phyloP scores from a whole-genome alignment of 1,140 invertebrate species.

The Physella acuta region DNA sequence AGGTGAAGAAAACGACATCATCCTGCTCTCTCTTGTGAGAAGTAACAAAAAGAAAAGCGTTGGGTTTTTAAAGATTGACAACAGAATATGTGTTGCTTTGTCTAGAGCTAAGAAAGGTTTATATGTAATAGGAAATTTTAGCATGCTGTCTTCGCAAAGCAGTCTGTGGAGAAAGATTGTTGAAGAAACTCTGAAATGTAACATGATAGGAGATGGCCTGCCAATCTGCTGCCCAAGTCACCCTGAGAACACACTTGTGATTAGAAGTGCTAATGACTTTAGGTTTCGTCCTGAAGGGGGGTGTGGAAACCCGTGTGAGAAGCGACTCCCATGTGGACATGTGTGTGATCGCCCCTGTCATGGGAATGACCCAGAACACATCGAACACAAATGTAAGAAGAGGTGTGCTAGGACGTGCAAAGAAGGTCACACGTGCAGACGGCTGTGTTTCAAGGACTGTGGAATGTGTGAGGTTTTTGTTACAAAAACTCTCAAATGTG shows the following conservation, averaged over 20 bases:
- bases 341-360: slow-evolving; percentile 25
- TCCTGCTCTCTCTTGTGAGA: slow-evolving; percentile 78
- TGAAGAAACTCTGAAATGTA: not conserved
- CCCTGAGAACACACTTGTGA: not conserved
- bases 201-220: slow-evolving; percentile 12
- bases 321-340: slow-evolving; percentile 43
- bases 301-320: slow-evolving; percentile 49
- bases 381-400: slow-evolving; percentile 2
- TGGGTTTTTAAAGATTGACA: slow-evolving; percentile 75
- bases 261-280: not conserved
- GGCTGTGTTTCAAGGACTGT: slow-evolving; percentile 67
- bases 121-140: slow-evolving; percentile 72
- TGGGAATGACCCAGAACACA: slow-evolving; percentile 17
- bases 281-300: slow-evolving; percentile 50
- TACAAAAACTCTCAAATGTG: slow-evolving; percentile 72
- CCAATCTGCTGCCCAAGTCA: slow-evolving; percentile 21
- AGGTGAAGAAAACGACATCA: slow-evolving; percentile 82
- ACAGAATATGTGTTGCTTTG: slow-evolving; percentile 77
- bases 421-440: slow-evolving; percentile 73
- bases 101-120: slow-evolving; percentile 77
- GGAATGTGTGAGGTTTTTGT: slow-evolving; percentile 71
- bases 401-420: slow-evolving; percentile 1
- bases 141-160: slow-evolving; percentile 38
- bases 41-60: slow-evolving; percentile 68
- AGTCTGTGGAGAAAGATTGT: slow-evolving; percentile 25